phyloP scores from a whole-genome alignment of 2,113 vertebrate genomes.

The Lophura nycthemera region DNA sequence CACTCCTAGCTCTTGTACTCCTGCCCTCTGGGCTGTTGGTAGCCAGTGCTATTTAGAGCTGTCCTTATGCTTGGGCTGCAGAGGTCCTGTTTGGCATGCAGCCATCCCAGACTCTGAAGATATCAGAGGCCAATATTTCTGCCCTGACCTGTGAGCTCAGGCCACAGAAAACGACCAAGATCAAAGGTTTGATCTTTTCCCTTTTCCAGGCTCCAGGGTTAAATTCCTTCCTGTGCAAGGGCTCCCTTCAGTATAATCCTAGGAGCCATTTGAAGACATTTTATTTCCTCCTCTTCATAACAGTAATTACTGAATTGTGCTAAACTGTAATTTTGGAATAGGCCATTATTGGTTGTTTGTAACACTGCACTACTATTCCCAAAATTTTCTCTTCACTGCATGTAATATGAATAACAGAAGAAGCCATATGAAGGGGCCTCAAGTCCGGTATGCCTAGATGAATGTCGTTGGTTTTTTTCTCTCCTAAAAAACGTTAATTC shows the following conservation, averaged over 20 bases:
- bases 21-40: slow-evolving; percentile 44
- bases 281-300: neutral
- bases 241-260: neutral
- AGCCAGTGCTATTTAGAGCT: slow-evolving; percentile 36
- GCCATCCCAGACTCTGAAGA: slow-evolving; percentile 46
- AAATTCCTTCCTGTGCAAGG: neutral
- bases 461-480: neutral
- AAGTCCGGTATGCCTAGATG: neutral
- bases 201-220: neutral
- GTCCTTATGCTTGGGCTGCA: neutral
- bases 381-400: neutral
- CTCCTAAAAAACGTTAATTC: neutral
- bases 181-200: slow-evolving; percentile 24
- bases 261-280: slow-evolving; percentile 1
- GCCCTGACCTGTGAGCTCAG: slow-evolving; percentile 1
- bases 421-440: neutral
- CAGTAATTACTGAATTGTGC: neutral
- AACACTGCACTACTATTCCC: neutral
- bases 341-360: neutral
- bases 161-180: neutral
- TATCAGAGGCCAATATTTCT: slow-evolving; percentile 24
- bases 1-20: neutral
- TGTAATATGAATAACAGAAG: neutral
- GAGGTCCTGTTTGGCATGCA: slow-evolving; percentile 34
- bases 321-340: slow-evolving; percentile 22